Evolutionary conservation across 2,888 invertebrate species (phyloP).

Genomic region (Tenodera sinensis): DNA sequence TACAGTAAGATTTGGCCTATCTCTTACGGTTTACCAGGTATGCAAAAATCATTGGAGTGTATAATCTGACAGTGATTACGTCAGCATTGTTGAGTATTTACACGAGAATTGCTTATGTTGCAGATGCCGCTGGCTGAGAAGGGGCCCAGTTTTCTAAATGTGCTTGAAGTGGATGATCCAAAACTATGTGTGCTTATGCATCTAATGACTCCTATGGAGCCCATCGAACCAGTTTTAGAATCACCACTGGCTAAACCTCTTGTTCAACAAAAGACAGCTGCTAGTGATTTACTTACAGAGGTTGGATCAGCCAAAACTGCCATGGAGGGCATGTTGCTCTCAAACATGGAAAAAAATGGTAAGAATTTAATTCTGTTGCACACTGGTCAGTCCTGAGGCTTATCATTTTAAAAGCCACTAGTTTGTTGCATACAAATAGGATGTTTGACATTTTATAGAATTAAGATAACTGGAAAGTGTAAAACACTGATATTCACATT

Average conservation of each 20-base stretch:
- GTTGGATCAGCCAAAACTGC: slow-evolving; percentile 70
- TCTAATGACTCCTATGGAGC: slow-evolving; percentile 83
- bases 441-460: no score
- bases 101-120: slow-evolving; percentile 44
- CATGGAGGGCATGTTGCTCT: slow-evolving; percentile 78
- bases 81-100: neutral
- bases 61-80: no score
- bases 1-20: no score
- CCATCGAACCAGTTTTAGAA: slow-evolving; percentile 80
- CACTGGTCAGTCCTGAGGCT: no score
- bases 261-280: slow-evolving; percentile 71
- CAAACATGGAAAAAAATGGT: slow-evolving; percentile 85
- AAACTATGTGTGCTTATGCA: slow-evolving; percentile 84
- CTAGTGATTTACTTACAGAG: slow-evolving; percentile 72
- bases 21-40: no score
- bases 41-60: no score
- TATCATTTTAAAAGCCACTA: no score
- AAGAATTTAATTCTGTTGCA: slow-evolving; percentile 29
- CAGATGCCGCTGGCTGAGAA: slow-evolving; percentile 61
- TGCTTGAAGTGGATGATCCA: slow-evolving; percentile 82
- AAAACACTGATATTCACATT: no score
- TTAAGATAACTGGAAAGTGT: no score
- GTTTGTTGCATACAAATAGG: no score
- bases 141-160: slow-evolving; percentile 59
- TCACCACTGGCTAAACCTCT: slow-evolving; percentile 78